phyloP scores from a whole-genome alignment of 2,113 vertebrate genomes.

The Stigmatopora nigra region DNA sequence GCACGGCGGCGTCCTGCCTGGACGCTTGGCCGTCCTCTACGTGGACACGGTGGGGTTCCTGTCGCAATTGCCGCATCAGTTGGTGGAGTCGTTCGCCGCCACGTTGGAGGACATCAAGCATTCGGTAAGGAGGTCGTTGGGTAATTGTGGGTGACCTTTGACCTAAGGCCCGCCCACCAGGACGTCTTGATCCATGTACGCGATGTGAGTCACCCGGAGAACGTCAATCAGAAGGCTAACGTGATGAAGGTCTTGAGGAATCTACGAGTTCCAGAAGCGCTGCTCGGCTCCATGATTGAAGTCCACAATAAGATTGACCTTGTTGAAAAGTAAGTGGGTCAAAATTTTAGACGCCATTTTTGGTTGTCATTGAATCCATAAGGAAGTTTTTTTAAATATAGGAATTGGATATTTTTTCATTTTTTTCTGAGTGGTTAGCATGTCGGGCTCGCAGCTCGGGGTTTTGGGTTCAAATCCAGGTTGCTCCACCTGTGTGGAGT shows the following conservation, averaged over 20 bases:
- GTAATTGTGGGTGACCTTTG: no score
- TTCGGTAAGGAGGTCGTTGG: slow-evolving; percentile 66
- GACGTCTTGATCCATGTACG: slow-evolving; percentile 87
- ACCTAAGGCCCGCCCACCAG: slow-evolving; percentile 48
- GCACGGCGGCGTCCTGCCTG: slow-evolving; percentile 80
- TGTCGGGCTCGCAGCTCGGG: no score
- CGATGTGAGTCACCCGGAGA: slow-evolving; percentile 88
- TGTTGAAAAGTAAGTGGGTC: slow-evolving; percentile 71
- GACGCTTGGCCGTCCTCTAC: slow-evolving; percentile 75
- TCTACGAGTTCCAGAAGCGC: slow-evolving; percentile 71
- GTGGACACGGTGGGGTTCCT: slow-evolving; percentile 94
- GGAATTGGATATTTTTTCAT: no score
- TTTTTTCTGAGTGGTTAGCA: no score
- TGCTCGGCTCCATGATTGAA: slow-evolving; percentile 79
- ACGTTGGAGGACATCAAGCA: slow-evolving; percentile 85
- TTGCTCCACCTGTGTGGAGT: no score
- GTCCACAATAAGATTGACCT: slow-evolving; percentile 94
- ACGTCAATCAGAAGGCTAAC: slow-evolving; percentile 77
- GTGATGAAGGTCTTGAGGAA: slow-evolving; percentile 78
- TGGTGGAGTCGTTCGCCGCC: slow-evolving; percentile 87
- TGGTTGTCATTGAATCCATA: neutral
- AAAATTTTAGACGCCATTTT: no score
- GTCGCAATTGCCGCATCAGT: slow-evolving; percentile 85
- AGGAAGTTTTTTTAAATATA: no score
- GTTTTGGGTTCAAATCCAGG: no score